A percentile compares a stretch with the other conserved stretches of the same genome.
phyloP scores from a whole-genome alignment of 2,113 vertebrate genomes.

The Megalops atlanticus region DNA sequence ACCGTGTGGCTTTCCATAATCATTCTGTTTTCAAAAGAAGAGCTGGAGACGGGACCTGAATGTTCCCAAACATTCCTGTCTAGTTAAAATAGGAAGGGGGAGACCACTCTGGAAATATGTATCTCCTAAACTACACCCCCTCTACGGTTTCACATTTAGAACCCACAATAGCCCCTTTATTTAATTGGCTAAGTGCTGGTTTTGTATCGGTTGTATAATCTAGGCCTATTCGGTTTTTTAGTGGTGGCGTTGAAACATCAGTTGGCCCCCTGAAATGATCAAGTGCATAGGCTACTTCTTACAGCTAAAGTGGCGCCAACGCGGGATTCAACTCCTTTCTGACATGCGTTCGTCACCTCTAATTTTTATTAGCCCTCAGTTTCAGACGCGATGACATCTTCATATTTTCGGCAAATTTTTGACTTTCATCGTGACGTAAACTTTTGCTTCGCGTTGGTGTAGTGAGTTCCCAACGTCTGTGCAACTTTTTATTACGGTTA shows the following conservation, averaged over 20 bases:
- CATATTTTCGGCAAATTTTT: too few relatives aligned
- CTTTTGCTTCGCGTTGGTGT: too few relatives aligned
- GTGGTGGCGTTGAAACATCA: background rate
- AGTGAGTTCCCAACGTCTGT: too few relatives aligned
- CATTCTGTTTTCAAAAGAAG: conserved; percentile 20
- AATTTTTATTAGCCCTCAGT: background rate
- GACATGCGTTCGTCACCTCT: too few relatives aligned
- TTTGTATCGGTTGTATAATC: background rate
- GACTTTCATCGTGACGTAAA: too few relatives aligned
- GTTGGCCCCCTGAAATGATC: too few relatives aligned
- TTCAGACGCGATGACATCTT: too few relatives aligned
- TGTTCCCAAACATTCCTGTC: conserved; percentile 41
- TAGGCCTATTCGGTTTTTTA: background rate
- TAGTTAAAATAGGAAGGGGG: conserved; percentile 15
- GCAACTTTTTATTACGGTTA: too few relatives aligned
- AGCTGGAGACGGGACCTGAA: conserved; percentile 4
- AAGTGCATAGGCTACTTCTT: too few relatives aligned
- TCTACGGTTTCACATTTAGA: conserved; percentile 47
- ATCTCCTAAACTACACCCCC: conserved; percentile 48
- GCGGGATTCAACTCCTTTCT: background rate
- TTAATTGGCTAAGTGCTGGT: background rate
- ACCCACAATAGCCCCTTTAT: conserved; percentile 34
- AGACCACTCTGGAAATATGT: conserved; percentile 22
- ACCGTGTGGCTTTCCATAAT: conserved; percentile 22
- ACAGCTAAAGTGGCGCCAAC: background rate